These are phyloP conservation scores for Ephydatia muelleri DNA, from an alignment of 37 sponge, comb jelly and placozoan genomes.

Conservation along the genomic window DNA sequence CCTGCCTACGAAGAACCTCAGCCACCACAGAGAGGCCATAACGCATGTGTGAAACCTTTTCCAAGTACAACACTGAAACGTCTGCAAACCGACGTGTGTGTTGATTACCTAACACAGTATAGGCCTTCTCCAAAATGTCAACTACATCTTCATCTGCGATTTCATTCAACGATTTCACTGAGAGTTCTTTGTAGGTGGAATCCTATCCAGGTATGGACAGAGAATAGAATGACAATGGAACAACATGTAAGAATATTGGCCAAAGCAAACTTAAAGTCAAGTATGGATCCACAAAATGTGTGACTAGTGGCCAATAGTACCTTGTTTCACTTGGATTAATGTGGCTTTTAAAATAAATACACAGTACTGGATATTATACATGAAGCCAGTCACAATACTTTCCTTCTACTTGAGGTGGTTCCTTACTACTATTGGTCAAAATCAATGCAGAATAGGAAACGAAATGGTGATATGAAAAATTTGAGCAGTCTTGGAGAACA, in stretches of 20 bases:
- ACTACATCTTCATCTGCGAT: neutral
- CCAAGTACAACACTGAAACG: slow-evolving; percentile 33
- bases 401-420: too few relatives aligned
- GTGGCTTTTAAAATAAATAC: too few relatives aligned
- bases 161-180: neutral
- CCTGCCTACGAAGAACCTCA: slow-evolving; percentile 21
- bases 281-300: too few relatives aligned
- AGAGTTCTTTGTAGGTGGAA: slow-evolving; percentile 51
- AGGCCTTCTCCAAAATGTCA: slow-evolving; percentile 1
- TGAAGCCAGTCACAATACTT: too few relatives aligned
- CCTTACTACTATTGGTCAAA: too few relatives aligned
- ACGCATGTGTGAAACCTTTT: slow-evolving; percentile 57
- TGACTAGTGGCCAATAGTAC: too few relatives aligned
- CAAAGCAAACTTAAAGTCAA: too few relatives aligned
- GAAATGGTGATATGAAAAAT: neutral
- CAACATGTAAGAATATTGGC: too few relatives aligned
- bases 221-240: neutral
- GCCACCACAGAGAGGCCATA: slow-evolving; percentile 48
- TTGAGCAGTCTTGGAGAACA: neutral
- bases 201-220: slow-evolving; percentile 26
- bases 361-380: too few relatives aligned
- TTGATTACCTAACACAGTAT: neutral
- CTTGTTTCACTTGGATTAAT: too few relatives aligned
- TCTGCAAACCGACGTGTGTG: neutral
- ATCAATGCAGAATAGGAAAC: too few relatives aligned